Evolutionary conservation across 2,797 vertebrate species (phyloP), one percentile per base, ranked within the genome.

Genomic region (Vespertilio murinus): DNA sequence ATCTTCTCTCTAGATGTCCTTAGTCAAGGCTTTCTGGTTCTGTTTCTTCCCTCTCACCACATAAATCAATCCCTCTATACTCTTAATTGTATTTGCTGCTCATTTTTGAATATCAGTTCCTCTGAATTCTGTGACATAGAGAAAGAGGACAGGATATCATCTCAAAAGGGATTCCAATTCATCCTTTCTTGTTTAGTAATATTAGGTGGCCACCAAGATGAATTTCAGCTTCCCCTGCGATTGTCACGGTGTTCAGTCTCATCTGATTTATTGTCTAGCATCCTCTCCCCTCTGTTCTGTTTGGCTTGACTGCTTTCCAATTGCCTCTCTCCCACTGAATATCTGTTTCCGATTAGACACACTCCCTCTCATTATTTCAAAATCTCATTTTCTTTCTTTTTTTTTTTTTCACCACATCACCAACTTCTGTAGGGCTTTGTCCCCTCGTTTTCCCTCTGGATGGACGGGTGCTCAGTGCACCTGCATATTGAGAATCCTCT

Each of bases 61-160:
- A 84, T 96, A 84, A 95, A 92, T 94, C 90, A 95, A 3, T 75
- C 35, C 47, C 35, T 82, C 83, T 65, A 92, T 54, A 30, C 10
- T 49, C 56, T 87, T 93, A 91, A 47, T 83, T 93, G 67, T 90
- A 61, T 73, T 95, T 81, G 40, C 70, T 94, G 20, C 79, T 92
- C 35, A 30, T 84, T 85, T 82, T 89, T 82, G 22, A 93, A 94
- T 47, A 67, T 80, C 80, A 91, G 22, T 59, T 93, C 52, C 16
- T 93, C 20, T 69, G 61, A 87, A 30, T 77, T 65, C 38, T 89
- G 77, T 65, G 84, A 54, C 2, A 40, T 0, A 92, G 49, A 40
- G 33, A 71, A 47, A 35, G 33, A 69, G 20, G 12, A 56, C 88
- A 69, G 80, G 18, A 67, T 17, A 70, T 0, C 0, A 20, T 64